Evolutionary conservation across 2,113 vertebrate genomes (phyloP).

Genomic region (Hippocampus guttulatus): DNA sequence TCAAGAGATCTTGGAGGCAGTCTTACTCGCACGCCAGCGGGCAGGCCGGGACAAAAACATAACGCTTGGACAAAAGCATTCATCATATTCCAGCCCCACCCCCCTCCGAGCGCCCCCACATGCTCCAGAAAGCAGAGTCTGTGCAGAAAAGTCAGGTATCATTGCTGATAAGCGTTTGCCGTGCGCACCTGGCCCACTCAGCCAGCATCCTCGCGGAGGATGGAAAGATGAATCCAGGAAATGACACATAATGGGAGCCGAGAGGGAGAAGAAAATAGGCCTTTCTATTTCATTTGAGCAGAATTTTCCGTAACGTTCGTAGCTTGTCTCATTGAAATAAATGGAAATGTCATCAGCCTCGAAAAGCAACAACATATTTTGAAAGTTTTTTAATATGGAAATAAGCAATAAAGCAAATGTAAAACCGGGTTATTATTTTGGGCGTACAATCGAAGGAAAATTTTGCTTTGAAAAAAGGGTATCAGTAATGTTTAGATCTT

Average conservation of each 20-base stretch:
- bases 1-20: conserved; percentile 45
- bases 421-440: too few species aligned
- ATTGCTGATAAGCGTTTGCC: conserved; percentile 52
- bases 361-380: too few species aligned
- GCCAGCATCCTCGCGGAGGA: conserved; percentile 40
- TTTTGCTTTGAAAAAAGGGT: too few species aligned
- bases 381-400: too few species aligned
- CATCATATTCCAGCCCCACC: conserved; percentile 51
- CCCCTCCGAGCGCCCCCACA: neutral
- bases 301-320: neutral
- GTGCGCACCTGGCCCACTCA: conserved; percentile 53
- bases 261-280: conserved; percentile 11
- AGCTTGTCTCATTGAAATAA: neutral
- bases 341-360: neutral
- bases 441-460: too few species aligned
- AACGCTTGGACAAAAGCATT: conserved; percentile 47
- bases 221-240: conserved; percentile 45
- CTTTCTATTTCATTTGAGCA: conserved; percentile 19
- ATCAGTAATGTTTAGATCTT: too few species aligned
- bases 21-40: conserved; percentile 49
- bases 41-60: conserved; percentile 42
- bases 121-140: conserved; percentile 41
- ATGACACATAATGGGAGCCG: conserved; percentile 29
- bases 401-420: too few species aligned
- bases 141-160: conserved; percentile 51